These are phyloP conservation scores for Rhizoglyphus robini DNA, from an alignment of 1,140 invertebrate species.

Conservation along the genomic window DNA sequence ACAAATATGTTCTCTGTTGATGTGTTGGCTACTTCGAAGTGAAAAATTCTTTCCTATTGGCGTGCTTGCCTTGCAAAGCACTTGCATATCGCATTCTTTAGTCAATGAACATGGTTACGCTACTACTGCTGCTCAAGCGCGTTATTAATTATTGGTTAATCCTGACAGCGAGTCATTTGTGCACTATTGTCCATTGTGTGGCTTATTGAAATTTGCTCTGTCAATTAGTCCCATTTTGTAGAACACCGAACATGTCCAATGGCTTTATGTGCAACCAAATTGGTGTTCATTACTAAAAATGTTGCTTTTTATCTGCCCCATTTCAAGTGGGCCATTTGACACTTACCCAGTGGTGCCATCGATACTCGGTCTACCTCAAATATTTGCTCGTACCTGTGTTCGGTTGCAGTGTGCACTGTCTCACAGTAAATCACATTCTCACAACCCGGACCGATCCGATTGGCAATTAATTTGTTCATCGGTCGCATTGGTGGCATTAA, in stretches of 20 bases:
- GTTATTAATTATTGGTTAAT: background rate
- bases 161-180: background rate
- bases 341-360: background rate
- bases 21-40: no score
- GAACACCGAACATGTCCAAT: background rate
- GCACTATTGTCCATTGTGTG: background rate
- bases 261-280: background rate
- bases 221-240: background rate
- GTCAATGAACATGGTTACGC: no score
- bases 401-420: background rate
- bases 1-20: no score
- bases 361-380: background rate
- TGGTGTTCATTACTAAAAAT: slow-evolving; percentile 3
- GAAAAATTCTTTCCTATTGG: no score
- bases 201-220: background rate
- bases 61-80: no score
- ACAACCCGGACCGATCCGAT: background rate
- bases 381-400: background rate
- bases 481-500: no score
- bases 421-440: background rate
- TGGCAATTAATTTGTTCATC: background rate
- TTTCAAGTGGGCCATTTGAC: no score
- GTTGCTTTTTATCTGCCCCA: background rate
- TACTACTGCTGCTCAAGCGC: no score
- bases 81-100: no score